Base-by-base conservation (phyloP, 2,797 vertebrate genomes). In the Gadopsis bispinosus region DNA sequence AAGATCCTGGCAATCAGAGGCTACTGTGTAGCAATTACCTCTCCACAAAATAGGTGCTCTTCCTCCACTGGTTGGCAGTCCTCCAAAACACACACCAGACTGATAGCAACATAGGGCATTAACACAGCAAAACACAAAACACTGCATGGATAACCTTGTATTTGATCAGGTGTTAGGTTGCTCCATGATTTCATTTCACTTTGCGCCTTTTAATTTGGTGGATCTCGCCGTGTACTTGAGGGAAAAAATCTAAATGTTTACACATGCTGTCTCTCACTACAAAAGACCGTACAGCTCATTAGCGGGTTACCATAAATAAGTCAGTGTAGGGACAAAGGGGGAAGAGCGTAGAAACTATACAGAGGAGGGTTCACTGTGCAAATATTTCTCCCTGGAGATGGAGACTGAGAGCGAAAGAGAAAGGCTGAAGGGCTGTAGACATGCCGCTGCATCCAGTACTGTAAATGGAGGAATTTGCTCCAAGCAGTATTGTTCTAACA, bases 21-120 rank as follows among this genome's bases (percentile, higher is more conserved):
- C 93, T 94, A 92, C 93, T 91, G 93, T 94, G 92, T 93, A 92
- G 93, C 93, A 95, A 96, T 95, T 95, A 95, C 94, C 93, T 92
- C 92, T 89, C 88, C 83, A 88, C 91, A 91, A 95, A 95, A 95
- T 94, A 94, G 92, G 91, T 94, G 93, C 88, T 93, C 93, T 93
- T 94, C 92, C 93, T 93, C 86, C 75, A 69, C 87, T 75, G 88
- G 84, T 91, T 95, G 94, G 93, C 93, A 91, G 67, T 78, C 78
- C 87, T 93, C 94, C 94, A 95, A 90, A 91, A 93, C 86, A 91
- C 89, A 90, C 81, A 74, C 31, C 88, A 88, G 88, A 91, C 89
- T 89, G 90, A 92, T 91, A 91, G 92, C 88, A 92, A 89, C 88
- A 88, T 67, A 63, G 80, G 86, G 80, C 88, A 88, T 88, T 90